A percentile compares a stretch with the other conserved stretches of the same genome.
Evolutionary conservation across 2,797 vertebrate genomes (phyloP).

Genomic region (Oryzias dopingdopingensis): DNA sequence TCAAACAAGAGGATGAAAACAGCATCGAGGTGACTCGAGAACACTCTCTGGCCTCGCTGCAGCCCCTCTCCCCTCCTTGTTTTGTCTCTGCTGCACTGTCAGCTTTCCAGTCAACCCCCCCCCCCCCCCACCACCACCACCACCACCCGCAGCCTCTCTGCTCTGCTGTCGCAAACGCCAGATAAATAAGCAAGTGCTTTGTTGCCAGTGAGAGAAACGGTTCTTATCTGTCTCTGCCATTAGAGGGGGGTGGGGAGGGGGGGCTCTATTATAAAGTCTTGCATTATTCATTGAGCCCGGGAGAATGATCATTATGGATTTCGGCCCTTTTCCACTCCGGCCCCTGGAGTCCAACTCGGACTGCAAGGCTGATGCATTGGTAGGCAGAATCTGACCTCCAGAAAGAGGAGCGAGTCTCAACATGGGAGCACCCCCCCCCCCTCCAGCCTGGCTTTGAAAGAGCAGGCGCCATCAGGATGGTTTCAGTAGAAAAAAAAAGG

Average conservation of each 20-base stretch:
- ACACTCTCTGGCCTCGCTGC: not conserved
- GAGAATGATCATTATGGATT: conserved; percentile 75
- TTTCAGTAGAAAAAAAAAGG: not conserved
- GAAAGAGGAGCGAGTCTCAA: not conserved
- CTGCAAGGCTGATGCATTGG: conserved; percentile 26
- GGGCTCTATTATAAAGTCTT: conserved; percentile 73
- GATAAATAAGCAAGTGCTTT: conserved; percentile 60
- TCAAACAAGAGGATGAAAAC: conserved; percentile 13
- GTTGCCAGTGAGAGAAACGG: conserved; percentile 66
- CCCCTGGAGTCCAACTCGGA: conserved; percentile 51
- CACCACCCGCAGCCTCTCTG: conserved; percentile 5
- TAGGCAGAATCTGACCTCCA: conserved; percentile 38
- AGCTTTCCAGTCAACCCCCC: conserved; percentile 6
- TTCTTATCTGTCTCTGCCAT: conserved; percentile 77
- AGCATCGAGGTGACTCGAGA: not conserved
- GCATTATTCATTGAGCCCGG: conserved; percentile 76
- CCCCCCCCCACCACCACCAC: not conserved
- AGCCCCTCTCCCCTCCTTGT: conserved; percentile 5
- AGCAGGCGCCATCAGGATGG: conserved; percentile 1
- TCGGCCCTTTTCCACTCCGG: conserved; percentile 47
- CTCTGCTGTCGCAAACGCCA: conserved; percentile 44
- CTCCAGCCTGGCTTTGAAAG: not conserved
- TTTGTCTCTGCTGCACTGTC: conserved; percentile 31
- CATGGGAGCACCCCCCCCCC: not conserved
- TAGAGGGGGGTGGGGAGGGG: conserved; percentile 56